A percentile compares a stretch with the other conserved stretches of the same genome.
Conservation (phyloP, 2,113 vertebrate genomes). For the Parus major region DNA sequence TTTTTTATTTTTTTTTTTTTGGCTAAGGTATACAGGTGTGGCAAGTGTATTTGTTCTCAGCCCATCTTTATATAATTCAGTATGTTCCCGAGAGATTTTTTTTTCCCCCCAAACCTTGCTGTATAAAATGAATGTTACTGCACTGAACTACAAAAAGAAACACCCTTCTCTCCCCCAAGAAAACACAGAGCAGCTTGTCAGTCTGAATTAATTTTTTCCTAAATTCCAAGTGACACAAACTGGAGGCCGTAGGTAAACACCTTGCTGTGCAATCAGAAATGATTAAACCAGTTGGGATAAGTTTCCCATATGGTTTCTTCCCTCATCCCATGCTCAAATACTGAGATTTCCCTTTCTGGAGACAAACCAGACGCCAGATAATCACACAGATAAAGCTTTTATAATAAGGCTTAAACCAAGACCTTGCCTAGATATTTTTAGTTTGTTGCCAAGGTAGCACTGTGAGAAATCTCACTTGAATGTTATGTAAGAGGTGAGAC, state of each 20-base stretch:
- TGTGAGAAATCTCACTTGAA: conserved; percentile 82
- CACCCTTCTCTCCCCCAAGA: not conserved
- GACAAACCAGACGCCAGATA: conserved; percentile 76
- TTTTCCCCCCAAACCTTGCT: not conserved
- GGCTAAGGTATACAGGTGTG: not conserved
- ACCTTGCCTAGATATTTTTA: conserved; percentile 85
- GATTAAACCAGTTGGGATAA: not conserved
- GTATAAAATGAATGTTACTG: conserved; percentile 64
- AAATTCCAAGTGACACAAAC: not conserved
- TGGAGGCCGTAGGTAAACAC: not conserved
- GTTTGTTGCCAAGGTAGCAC: conserved; percentile 86
- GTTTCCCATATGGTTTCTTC: conserved; percentile 35
- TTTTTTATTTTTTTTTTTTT: not conserved
- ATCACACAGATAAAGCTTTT: conserved; percentile 77
- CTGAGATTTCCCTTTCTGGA: conserved; percentile 71
- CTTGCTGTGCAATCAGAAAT: not conserved
- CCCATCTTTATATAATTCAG: conserved; percentile 53
- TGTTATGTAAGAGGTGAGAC: conserved; percentile 84
- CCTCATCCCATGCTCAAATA: conserved; percentile 38
- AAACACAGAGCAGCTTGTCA: conserved; percentile 11
- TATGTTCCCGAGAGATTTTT: not conserved
- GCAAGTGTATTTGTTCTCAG: conserved; percentile 43
- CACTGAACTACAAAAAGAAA: conserved; percentile 62
- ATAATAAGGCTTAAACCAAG: conserved; percentile 78
- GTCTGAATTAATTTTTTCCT: conserved; percentile 23